Conservation (phyloP, 2,888 invertebrate genomes). For the Apodemia zela region DNA sequence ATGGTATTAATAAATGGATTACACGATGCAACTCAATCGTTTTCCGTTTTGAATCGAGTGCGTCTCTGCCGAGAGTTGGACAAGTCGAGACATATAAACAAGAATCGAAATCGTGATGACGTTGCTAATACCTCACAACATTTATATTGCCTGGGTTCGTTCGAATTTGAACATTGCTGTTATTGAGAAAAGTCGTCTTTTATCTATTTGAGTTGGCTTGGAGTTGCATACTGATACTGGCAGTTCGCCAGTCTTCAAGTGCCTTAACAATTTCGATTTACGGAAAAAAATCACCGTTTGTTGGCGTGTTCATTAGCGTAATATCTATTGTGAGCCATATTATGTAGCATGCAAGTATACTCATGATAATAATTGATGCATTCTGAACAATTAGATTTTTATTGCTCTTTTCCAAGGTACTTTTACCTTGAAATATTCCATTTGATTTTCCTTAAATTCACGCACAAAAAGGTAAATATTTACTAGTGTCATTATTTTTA, state of each 20-base stretch:
- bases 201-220: neutral
- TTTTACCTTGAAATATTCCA: no score
- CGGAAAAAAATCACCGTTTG: neutral
- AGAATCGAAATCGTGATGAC: conserved; percentile 22
- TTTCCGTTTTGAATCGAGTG: conserved; percentile 18
- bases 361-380: no score
- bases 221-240: neutral
- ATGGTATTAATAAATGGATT: no score
- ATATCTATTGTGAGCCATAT: neutral
- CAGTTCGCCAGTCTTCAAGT: conserved; percentile 4
- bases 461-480: no score
- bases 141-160: no score
- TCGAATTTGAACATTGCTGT: conserved; percentile 10
- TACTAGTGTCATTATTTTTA: no score
- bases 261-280: conserved; percentile 5
- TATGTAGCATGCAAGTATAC: no score
- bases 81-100: conserved; percentile 22
- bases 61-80: conserved; percentile 11
- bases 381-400: no score
- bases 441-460: no score
- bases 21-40: conserved; percentile 15
- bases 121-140: conserved; percentile 19
- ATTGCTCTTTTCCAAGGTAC: no score
- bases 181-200: neutral
- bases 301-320: neutral